Evolutionary conservation across 2,888 invertebrate genomes (phyloP), one percentile per base, ranked within the genome.

Genomic region (Mythimna loreyi): DNA sequence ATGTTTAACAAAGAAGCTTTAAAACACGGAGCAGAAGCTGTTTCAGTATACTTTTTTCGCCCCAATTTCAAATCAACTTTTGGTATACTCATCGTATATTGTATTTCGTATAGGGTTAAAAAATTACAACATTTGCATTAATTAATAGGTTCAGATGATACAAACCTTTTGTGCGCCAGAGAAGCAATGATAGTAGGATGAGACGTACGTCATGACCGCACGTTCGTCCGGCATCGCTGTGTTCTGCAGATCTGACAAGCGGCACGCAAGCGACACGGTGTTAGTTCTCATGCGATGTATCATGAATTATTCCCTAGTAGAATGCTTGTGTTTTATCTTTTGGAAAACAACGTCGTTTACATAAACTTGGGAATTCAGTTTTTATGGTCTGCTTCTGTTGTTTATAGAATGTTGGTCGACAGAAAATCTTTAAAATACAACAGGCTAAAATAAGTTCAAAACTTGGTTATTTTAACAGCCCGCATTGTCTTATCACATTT

Each of bases 161-260:
- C 94, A 96, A 97, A 99, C 99, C 99, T 99, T 99, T 97, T 99
- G 99, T 91, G 99, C 99, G 94, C 99, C 99, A 96, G 99, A 99
- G 97, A 99, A 99, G 97, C 99, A 99, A 97, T 99, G 99, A 97
- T 99, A 99, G 97, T 99, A 99, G 87, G 99, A 99, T 80, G 99
- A 99, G 89, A 99, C 99, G 96, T 99, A 99, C 90, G 99, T 99
- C 99, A 99, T 99, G 95, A 99, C 99, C 87, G 99, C 99, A 92
- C 99, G 97, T 97, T 99, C 99, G 96, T 99, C 99, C 90, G 99
- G 99, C 98, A 99, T 98, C 95, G 99, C 99, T 90, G 99, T 99
- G 97, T 98, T 99, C 97, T 99, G 98, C 97, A 99, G 98, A 97
- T 99, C 99, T 98, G 96, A 96, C 96, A 94, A 91, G 93, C 93